phyloP scores from a whole-genome alignment of 2,888 invertebrate genomes.

The Pycnomerus fuliginosus region DNA sequence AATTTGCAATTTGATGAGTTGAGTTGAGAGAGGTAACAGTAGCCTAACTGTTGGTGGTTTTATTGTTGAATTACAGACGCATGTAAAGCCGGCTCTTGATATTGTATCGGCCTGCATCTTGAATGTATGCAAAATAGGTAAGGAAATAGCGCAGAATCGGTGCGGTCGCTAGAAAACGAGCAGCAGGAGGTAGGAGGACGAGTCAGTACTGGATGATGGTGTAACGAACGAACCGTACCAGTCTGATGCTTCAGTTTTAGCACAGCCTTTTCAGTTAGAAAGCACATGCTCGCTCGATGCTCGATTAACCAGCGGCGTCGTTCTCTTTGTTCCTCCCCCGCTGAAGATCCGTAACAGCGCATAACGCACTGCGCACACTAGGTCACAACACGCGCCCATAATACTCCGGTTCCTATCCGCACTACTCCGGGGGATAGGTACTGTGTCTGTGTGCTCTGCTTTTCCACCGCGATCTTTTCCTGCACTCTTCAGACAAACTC shows the following conservation, averaged over 20 bases:
- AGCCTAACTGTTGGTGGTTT: slow-evolving; percentile 16
- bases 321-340: slow-evolving; percentile 44
- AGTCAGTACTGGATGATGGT: slow-evolving; percentile 29
- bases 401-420: slow-evolving; percentile 28
- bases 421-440: slow-evolving; percentile 21
- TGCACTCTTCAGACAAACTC: too few relatives aligned
- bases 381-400: slow-evolving; percentile 43
- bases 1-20: too few relatives aligned
- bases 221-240: slow-evolving; percentile 29
- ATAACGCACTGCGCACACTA: slow-evolving; percentile 45
- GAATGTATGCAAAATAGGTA: slow-evolving; percentile 42
- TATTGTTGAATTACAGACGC: slow-evolving; percentile 9
- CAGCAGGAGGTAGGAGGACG: slow-evolving; percentile 40
- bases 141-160: slow-evolving; percentile 36
- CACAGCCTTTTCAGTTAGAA: too few relatives aligned
- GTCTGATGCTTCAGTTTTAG: too few relatives aligned
- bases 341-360: slow-evolving; percentile 42
- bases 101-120: slow-evolving; percentile 38
- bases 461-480: too few relatives aligned
- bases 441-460: too few relatives aligned
- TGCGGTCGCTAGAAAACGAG: slow-evolving; percentile 36
- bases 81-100: slow-evolving; percentile 27
- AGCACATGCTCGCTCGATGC: too few relatives aligned
- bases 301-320: slow-evolving; percentile 30
- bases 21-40: too few relatives aligned